Conservation (phyloP, 2,113 vertebrate genomes). For the Crotalus horridus region DNA sequence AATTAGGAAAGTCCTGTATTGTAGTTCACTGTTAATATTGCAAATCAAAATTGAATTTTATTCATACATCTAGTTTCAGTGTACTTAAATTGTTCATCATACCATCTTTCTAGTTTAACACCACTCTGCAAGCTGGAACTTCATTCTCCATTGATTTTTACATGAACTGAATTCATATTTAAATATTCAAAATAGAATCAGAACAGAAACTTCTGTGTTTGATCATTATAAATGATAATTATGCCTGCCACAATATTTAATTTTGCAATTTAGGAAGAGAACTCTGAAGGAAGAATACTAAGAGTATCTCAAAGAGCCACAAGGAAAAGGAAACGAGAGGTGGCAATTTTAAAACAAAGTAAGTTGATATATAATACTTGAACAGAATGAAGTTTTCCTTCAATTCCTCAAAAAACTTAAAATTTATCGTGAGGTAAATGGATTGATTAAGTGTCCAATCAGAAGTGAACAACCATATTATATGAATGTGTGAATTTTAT, state of each 20-base stretch:
- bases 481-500: neutral
- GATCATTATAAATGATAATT: slow-evolving; percentile 27
- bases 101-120: neutral
- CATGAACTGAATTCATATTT: neutral
- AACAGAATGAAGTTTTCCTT: slow-evolving; percentile 11
- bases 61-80: neutral
- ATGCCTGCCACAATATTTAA: neutral
- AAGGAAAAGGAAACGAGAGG: slow-evolving; percentile 78
- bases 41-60: neutral
- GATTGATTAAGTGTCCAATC: neutral
- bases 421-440: neutral
- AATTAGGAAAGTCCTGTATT: neutral
- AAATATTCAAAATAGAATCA: neutral
- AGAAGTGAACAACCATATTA: neutral
- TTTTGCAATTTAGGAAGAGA: slow-evolving; percentile 74
- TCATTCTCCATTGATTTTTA: neutral
- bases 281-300: slow-evolving; percentile 74
- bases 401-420: neutral
- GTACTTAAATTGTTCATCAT: neutral
- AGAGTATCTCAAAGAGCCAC: slow-evolving; percentile 76
- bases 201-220: neutral
- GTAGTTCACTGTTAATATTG: neutral
- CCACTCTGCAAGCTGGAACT: neutral
- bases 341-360: slow-evolving; percentile 78
- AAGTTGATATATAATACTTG: slow-evolving; percentile 49